A percentile compares a stretch with the other conserved stretches of the same genome.
Evolutionary conservation across 2,888 invertebrate species (phyloP).

Genomic region (Tiliacea citrago): DNA sequence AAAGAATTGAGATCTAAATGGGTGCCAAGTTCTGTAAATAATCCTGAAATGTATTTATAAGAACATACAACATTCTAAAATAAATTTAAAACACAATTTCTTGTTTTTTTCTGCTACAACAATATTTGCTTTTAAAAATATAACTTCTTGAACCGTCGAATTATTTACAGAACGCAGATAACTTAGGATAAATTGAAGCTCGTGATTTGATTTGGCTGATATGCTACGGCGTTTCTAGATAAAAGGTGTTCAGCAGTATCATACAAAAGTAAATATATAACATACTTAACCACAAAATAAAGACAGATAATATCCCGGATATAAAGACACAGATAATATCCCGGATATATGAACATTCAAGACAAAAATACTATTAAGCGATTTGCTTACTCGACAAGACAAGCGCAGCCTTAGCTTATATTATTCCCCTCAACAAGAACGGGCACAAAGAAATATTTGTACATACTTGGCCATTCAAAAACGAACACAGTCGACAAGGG

Average conservation of each 20-base stretch:
- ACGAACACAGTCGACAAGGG: conserved; percentile 66
- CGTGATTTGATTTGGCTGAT: too few relatives aligned
- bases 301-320: not conserved
- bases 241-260: not conserved
- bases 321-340: not conserved
- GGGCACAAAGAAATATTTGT: conserved; percentile 61
- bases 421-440: conserved; percentile 54
- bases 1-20: too few relatives aligned
- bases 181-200: too few relatives aligned
- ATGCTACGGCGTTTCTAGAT: too few relatives aligned
- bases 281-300: not conserved
- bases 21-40: too few relatives aligned
- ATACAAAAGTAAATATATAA: not conserved
- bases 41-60: too few relatives aligned
- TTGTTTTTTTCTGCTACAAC: too few relatives aligned
- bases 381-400: conserved; percentile 19
- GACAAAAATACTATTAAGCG: conserved; percentile 21
- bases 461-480: conserved; percentile 60
- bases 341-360: conserved; percentile 9
- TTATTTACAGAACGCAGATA: too few relatives aligned
- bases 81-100: too few relatives aligned
- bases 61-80: too few relatives aligned
- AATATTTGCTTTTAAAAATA: too few relatives aligned
- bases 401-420: conserved; percentile 46
- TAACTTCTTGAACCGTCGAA: too few relatives aligned